These are phyloP conservation scores for Iphiclides podalirius DNA, from an alignment of 2,888 invertebrate species.

Conservation along the genomic window DNA sequence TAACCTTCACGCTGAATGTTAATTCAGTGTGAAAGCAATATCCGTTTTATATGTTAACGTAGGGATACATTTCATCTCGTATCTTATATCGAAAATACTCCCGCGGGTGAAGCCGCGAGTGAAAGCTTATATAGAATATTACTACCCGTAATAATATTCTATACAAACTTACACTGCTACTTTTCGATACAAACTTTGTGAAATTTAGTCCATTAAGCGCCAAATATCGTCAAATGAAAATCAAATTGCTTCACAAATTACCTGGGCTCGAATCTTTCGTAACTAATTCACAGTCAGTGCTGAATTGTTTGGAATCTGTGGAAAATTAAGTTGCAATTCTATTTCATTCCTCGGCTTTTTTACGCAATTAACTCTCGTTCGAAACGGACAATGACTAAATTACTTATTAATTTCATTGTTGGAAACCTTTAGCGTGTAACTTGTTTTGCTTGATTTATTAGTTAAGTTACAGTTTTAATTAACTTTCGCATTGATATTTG, in stretches of 20 bases:
- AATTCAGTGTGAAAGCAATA: too few relatives aligned
- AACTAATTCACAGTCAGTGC: slow-evolving; percentile 7
- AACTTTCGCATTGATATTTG: slow-evolving; percentile 10
- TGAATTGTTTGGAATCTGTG: slow-evolving; percentile 11
- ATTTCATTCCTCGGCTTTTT: slow-evolving; percentile 15
- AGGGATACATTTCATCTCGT: too few relatives aligned
- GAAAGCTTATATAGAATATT: too few relatives aligned
- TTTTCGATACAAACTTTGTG: background rate
- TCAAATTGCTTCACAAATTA: slow-evolving; percentile 16
- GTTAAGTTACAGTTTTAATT: slow-evolving; percentile 12
- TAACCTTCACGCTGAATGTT: too few relatives aligned
- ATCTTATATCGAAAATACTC: too few relatives aligned
- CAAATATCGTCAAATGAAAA: slow-evolving; percentile 15
- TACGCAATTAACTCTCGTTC: slow-evolving; percentile 1
- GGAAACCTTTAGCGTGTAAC: slow-evolving; percentile 15
- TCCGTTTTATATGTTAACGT: too few relatives aligned
- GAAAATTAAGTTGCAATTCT: slow-evolving; percentile 15
- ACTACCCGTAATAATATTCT: too few relatives aligned
- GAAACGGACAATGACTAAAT: slow-evolving; percentile 5
- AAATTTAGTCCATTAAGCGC: slow-evolving; percentile 7
- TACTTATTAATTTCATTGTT: slow-evolving; percentile 20
- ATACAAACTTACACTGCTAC: too few relatives aligned
- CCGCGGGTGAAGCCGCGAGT: too few relatives aligned
- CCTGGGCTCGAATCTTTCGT: slow-evolving; percentile 8
- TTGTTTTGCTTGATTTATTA: slow-evolving; percentile 19